phyloP scores from a whole-genome alignment of 2,113 vertebrate genomes.

The Rhizomys pruinosus region DNA sequence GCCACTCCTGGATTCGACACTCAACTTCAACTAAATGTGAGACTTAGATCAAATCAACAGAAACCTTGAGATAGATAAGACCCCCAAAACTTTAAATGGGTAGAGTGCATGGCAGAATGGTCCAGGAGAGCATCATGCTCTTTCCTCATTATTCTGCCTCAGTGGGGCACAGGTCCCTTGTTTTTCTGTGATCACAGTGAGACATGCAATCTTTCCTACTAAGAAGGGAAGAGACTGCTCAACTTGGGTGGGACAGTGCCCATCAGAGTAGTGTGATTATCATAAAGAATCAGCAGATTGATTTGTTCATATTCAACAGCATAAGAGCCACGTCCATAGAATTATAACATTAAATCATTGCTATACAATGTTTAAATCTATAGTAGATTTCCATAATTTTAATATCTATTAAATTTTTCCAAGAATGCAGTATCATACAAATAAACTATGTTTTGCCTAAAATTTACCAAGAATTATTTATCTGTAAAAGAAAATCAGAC shows the following conservation, averaged over 20 bases:
- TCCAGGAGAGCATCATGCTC: background rate
- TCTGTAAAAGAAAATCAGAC: background rate
- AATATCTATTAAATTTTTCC: background rate
- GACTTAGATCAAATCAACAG: no score
- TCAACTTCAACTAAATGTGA: background rate
- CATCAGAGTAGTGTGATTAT: background rate
- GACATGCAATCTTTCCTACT: accelerated
- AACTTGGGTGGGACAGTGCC: background rate
- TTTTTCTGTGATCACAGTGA: background rate
- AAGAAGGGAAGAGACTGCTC: background rate
- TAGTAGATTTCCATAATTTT: background rate
- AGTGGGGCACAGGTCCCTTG: background rate
- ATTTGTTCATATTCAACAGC: background rate
- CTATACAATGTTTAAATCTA: background rate
- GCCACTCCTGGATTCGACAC: background rate
- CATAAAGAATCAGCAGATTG: background rate
- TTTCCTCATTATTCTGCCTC: background rate
- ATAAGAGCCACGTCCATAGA: background rate
- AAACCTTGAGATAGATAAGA: no score
- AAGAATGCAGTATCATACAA: background rate
- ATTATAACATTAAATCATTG: background rate
- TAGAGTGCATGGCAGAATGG: no score
- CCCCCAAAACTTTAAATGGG: background rate
- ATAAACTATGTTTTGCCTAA: background rate
- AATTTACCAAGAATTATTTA: background rate